Evolutionary conservation across 2,888 invertebrate genomes (phyloP), one percentile per base, ranked within the genome.

Genomic region (Drosophila paramelanica): DNA sequence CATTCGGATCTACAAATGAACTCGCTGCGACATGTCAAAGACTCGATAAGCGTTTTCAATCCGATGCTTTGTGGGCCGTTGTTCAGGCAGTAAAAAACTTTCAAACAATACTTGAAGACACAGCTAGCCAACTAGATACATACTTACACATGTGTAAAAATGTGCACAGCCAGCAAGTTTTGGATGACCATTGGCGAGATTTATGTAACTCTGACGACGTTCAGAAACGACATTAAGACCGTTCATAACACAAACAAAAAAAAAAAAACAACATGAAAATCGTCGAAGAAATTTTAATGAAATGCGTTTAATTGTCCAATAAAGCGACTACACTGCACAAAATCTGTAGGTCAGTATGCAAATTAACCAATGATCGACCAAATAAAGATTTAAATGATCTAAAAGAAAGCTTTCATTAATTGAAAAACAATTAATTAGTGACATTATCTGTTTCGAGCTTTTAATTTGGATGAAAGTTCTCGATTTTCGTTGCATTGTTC

Each of bases 131-230:
- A 61, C 51, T 45, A 38, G 47, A 61, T 10, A 55, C 49, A 61
- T 10, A 55, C 27, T n/a, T 39, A 46, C 41, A 67, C 55, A 73
- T 87, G 85, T 87, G 85, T 82, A 69, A 89, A 89, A 87, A 87
- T 87, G 89, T 85, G 87, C 87, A 85, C 59, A 73, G 74, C 47
- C 77, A 86, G 87, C 87, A 74, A 85, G 88, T 76, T 87, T 81
- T 73, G 58, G 51, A 58, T 68, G 17, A 79, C 68, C 77, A 77
- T 87, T 84, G 83, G 65, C 82, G 49, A 84, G 82, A 84, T 84
- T 84, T 79, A 87, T 83, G 82, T 84, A 87, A 87, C 85, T 77
- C 41, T 67, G 76, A 64, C 72, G 76, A 45, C 39, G 52, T 41
- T 73, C 64, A 65, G 68, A 71, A 67, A 64, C 66, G 64, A 60